These are phyloP conservation scores for Pithys albifrons DNA, from an alignment of 2,113 vertebrate genomes.

Conservation along the genomic window DNA sequence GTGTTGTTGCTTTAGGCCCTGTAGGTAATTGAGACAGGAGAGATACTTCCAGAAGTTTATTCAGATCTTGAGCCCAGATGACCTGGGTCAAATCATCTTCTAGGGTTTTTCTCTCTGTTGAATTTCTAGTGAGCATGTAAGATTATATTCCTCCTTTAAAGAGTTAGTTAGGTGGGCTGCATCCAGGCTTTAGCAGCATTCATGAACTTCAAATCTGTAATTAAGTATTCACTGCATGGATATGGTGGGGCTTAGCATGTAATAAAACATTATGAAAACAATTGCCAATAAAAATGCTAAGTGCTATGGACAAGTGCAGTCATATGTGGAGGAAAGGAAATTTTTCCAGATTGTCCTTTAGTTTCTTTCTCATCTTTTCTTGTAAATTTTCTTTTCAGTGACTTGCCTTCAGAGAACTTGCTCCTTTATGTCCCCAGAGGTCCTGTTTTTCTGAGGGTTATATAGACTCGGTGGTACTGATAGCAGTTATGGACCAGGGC, in stretches of 20 bases:
- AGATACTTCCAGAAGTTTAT: background rate
- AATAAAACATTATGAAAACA: background rate
- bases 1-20: background rate
- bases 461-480: background rate
- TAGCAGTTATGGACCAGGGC: background rate
- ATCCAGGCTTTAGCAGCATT: background rate
- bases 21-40: background rate
- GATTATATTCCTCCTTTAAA: background rate
- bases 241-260: background rate
- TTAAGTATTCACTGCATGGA: background rate
- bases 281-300: background rate
- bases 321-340: background rate
- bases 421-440: background rate
- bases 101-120: background rate
- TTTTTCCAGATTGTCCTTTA: background rate
- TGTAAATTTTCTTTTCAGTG: background rate
- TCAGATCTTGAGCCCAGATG: background rate
- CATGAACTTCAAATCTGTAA: background rate
- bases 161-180: background rate
- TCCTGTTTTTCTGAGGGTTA: background rate
- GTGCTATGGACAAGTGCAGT: background rate
- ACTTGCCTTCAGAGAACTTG: background rate
- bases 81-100: background rate
- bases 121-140: background rate
- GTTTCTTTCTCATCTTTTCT: background rate